Evolutionary conservation across 2,113 vertebrate species (phyloP).

Genomic region (Furnarius figulus): DNA sequence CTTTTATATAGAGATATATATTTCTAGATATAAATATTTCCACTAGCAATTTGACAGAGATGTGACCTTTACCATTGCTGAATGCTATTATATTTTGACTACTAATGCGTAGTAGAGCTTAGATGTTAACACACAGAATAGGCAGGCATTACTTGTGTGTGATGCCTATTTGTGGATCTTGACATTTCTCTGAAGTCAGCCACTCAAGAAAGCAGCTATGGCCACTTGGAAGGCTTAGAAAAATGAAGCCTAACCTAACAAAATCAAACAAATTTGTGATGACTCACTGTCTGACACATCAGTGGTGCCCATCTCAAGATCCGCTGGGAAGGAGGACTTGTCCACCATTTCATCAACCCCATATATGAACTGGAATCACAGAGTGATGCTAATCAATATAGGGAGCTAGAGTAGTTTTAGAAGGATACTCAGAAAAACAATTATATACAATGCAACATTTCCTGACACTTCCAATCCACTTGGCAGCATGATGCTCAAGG

Average conservation of each 20-base stretch:
- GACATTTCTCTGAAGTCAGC: slow-evolving; percentile 18
- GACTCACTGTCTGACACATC: slow-evolving; percentile 19
- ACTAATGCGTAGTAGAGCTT: not conserved
- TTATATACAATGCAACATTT: not conserved
- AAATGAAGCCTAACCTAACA: not conserved
- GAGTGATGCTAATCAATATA: not conserved
- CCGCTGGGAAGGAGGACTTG: not conserved
- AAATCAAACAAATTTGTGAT: not conserved
- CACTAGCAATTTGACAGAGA: not conserved
- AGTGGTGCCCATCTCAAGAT: not conserved
- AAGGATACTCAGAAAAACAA: not conserved
- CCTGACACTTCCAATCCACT: not conserved
- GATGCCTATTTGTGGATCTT: slow-evolving; percentile 4
- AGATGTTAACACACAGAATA: not conserved
- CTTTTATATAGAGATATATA: not conserved
- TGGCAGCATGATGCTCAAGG: not conserved
- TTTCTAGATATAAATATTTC: not conserved
- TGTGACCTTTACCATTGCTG: slow-evolving; percentile 7
- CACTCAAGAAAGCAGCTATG: not conserved
- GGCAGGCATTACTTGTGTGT: not conserved
- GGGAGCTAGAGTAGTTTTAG: not conserved
- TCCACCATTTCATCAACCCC: not conserved
- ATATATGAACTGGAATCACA: not conserved
- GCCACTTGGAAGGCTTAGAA: not conserved
- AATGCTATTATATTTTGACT: not conserved